Evolutionary conservation across 2,113 vertebrate genomes (phyloP).

Genomic region (Euleptes europaea): DNA sequence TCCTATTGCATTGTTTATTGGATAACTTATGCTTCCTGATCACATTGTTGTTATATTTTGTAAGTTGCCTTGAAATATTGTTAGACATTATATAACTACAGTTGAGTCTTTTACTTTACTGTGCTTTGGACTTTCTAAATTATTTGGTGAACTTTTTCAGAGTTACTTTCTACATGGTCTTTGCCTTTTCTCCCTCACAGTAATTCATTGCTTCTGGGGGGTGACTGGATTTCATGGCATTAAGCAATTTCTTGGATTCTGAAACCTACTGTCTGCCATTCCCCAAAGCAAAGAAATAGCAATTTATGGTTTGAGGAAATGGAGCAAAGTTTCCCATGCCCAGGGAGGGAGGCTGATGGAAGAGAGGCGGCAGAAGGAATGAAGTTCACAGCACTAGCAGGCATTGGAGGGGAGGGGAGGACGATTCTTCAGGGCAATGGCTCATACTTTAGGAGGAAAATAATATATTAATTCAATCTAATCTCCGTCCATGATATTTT

Average conservation of each 20-base stretch:
- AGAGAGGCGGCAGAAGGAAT: not conserved
- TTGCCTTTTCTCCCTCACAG: not conserved
- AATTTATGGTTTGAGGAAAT: not conserved
- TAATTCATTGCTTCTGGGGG: not conserved
- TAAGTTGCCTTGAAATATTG: not conserved
- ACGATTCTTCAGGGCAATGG: not conserved
- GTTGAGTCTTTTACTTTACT: not conserved
- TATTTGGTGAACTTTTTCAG: not conserved
- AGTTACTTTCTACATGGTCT: not conserved
- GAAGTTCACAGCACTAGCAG: not conserved
- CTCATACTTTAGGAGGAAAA: not conserved
- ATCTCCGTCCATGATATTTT: not conserved
- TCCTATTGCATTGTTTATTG: too few relatives aligned
- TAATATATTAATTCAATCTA: not conserved
- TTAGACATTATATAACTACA: not conserved
- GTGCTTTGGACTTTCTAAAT: not conserved
- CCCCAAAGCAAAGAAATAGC: not conserved
- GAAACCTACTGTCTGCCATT: not conserved
- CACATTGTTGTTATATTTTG: too few relatives aligned
- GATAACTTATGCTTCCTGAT: too few relatives aligned
- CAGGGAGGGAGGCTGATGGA: not conserved
- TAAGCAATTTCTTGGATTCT: not conserved
- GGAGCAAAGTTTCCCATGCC: not conserved
- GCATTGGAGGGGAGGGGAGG: not conserved
- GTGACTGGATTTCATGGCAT: not conserved